phyloP scores from a whole-genome alignment of 2,888 invertebrate species.

The Orthosia gracilis region DNA sequence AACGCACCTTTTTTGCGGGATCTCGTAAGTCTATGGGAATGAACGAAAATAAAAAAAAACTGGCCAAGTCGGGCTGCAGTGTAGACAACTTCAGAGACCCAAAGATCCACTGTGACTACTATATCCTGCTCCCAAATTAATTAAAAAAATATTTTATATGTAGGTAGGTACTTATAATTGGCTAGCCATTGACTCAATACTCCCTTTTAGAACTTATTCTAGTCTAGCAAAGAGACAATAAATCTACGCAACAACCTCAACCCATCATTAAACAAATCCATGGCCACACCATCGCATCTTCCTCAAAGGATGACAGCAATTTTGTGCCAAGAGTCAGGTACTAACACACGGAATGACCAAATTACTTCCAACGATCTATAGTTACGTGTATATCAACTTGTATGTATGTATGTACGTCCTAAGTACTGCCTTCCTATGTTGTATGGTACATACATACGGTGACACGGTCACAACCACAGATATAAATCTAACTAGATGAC shows the following conservation, averaged over 20 bases:
- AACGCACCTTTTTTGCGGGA: too few relatives aligned
- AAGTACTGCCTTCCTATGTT: conserved; percentile 50
- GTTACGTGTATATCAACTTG: conserved; percentile 15
- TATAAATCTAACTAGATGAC: too few relatives aligned
- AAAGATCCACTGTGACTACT: too few relatives aligned
- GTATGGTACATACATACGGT: background rate
- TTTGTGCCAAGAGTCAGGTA: conserved; percentile 47
- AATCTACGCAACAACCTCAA: background rate
- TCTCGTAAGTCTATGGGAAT: too few relatives aligned
- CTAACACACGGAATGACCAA: conserved; percentile 56
- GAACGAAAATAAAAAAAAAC: too few relatives aligned
- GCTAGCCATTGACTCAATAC: too few relatives aligned
- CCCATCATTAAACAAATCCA: conserved; percentile 11
- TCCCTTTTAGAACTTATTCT: too few relatives aligned
- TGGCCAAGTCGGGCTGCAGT: too few relatives aligned
- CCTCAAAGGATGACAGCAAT: conserved; percentile 69
- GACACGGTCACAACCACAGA: background rate
- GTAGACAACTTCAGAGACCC: too few relatives aligned
- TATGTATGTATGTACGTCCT: conserved; percentile 11
- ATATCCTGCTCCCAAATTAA: too few relatives aligned
- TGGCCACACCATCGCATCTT: conserved; percentile 18
- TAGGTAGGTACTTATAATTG: too few relatives aligned
- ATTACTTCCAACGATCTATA: conserved; percentile 54
- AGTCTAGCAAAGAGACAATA: background rate
- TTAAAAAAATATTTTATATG: too few relatives aligned